Conservation (phyloP, 2,113 vertebrate genomes). For the Lophura nycthemera region DNA sequence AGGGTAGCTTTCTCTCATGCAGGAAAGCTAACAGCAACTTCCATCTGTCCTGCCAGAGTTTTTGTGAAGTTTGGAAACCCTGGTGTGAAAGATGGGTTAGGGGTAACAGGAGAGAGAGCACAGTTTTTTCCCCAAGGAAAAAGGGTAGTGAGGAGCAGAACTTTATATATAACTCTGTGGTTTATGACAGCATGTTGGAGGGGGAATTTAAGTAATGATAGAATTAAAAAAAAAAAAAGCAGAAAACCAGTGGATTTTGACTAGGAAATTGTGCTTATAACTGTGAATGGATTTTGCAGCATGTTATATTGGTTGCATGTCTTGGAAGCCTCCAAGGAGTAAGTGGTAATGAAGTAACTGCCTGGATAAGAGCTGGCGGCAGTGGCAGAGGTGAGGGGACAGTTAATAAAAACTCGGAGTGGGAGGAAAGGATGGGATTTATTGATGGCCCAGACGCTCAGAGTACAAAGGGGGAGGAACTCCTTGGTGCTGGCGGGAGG, state of each 20-base stretch:
- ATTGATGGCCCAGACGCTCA: not conserved
- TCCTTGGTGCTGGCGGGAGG: not conserved
- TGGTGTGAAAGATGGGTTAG: not conserved
- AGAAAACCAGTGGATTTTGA: not conserved
- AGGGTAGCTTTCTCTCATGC: not conserved
- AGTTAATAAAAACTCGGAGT: not conserved
- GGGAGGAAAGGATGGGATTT: not conserved
- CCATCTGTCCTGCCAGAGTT: not conserved
- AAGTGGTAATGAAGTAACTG: not conserved
- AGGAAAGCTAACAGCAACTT: not conserved
- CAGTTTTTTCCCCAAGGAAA: not conserved
- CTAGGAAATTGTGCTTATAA: not conserved
- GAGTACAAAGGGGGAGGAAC: not conserved
- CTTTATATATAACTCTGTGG: not conserved
- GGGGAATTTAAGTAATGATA: not conserved
- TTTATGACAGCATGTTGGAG: not conserved
- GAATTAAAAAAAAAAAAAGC: no score
- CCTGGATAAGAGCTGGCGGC: not conserved
- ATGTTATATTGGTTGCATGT: not conserved
- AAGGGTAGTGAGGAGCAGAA: not conserved
- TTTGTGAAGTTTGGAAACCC: not conserved
- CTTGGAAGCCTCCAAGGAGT: not conserved
- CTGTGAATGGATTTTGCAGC: not conserved
- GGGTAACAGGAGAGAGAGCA: not conserved
- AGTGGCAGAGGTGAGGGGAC: not conserved